Conservation (phyloP, 1,140 invertebrate genomes). For the Aporrectodea caliginosa region DNA sequence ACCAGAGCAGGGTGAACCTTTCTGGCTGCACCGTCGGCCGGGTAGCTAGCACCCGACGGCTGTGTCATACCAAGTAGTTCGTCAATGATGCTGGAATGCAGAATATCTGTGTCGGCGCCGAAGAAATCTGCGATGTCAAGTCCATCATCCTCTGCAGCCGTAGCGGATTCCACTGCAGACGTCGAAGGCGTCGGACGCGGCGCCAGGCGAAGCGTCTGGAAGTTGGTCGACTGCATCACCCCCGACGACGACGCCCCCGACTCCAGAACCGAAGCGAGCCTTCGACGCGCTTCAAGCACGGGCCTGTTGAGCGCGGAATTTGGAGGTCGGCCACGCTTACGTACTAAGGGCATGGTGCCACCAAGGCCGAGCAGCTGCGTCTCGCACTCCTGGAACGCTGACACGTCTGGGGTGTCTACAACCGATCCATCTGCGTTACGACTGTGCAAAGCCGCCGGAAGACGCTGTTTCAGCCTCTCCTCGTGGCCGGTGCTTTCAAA, state of each 20-base stretch:
- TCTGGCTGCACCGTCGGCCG: background rate
- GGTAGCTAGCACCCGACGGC: background rate
- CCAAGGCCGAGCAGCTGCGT: background rate
- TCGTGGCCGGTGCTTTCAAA: background rate
- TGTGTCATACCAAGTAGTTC: conserved; percentile 1
- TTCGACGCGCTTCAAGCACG: background rate
- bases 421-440: background rate
- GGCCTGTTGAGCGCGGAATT: background rate
- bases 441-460: background rate
- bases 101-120: conserved; percentile 5
- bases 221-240: background rate
- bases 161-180: background rate
- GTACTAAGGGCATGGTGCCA: background rate
- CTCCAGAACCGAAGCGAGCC: background rate
- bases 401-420: background rate
- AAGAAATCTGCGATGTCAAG: background rate
- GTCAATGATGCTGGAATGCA: background rate
- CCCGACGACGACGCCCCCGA: background rate
- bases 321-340: background rate
- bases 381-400: background rate
- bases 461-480: background rate
- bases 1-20: background rate
- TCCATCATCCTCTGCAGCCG: background rate
- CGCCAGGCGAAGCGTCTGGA: background rate
- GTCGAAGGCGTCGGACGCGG: background rate